Conservation (phyloP, 2,113 vertebrate species). For the Eleginops maclovinus region DNA sequence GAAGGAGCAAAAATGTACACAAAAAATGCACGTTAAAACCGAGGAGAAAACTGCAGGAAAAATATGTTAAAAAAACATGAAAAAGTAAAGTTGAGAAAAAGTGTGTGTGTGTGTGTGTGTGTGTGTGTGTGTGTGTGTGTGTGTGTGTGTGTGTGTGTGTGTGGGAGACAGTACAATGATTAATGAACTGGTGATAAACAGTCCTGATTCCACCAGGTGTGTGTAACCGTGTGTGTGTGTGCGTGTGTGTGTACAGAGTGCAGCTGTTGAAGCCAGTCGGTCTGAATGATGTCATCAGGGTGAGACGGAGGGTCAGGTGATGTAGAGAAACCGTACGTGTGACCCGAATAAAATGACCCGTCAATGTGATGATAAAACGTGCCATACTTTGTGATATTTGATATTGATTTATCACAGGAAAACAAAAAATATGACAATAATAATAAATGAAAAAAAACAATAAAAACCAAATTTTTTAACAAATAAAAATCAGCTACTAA, state of each 20-base stretch:
- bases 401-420: too few relatives aligned
- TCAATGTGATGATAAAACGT: too few relatives aligned
- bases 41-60: too few relatives aligned
- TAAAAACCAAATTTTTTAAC: too few relatives aligned
- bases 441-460: too few relatives aligned
- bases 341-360: background rate
- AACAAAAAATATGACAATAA: too few relatives aligned
- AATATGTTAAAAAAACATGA: too few relatives aligned
- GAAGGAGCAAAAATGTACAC: background rate
- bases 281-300: slow-evolving; percentile 57
- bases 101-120: background rate
- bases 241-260: slow-evolving; percentile 40
- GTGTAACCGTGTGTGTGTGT: background rate
- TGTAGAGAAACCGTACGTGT: background rate
- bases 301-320: slow-evolving; percentile 49
- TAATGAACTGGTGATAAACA: slow-evolving; percentile 66
- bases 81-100: too few relatives aligned
- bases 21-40: too few relatives aligned
- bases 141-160: background rate
- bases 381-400: too few relatives aligned
- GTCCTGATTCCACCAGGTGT: slow-evolving; percentile 53
- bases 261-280: slow-evolving; percentile 55
- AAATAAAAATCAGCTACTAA: too few relatives aligned
- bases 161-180: slow-evolving; percentile 32
- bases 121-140: background rate